Evolutionary conservation across 2,113 vertebrate species (phyloP), one percentile per base, ranked within the genome.

Genomic region (Willisornis vidua): DNA sequence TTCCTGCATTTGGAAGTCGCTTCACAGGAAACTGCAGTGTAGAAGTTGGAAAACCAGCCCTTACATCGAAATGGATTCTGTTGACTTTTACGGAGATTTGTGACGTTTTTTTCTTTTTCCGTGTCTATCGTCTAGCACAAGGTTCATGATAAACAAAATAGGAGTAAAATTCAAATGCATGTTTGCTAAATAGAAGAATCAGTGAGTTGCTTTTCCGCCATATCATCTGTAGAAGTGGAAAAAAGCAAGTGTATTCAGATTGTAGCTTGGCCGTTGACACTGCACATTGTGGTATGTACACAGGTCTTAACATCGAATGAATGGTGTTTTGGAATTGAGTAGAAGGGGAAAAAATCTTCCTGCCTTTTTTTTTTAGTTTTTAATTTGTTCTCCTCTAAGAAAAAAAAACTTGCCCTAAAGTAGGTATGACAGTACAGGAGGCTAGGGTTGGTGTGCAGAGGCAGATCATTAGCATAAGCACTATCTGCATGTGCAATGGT

Each of bases 201-300:
- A 51, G 3, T n/a, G 37, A 39, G 51, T 43, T 76, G 39, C 10
- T 80, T 10, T 48, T 58, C 31, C 10, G 8, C 67, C 33, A 0
- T 41, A 5, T 65, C 58, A 20, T 58, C 63, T 74, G 58, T 62
- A 61, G 75, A 85, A 90, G 51, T n/a, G 49, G 33, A 22, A 55
- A 51, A 51, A 73, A 57, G 3, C 9, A 17, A 25, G 55, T 15
- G 6, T 8, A 0, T 33, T n/a, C 14, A 15, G 35, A 2, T 6
- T 35, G 20, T 52, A 46, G 33, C 15, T 65, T 65, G 33, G 45
- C 45, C 9, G 1, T 19, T 88, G 67, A 17, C 9, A 6, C 5
- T 57, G 63, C 19, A 6, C 15, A 0, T 10, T 46, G 14, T 65
- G 79, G 65, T 80, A 45, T 0, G 0, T 66, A 33, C 7, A 0